Evolutionary conservation across 2,797 vertebrate species (phyloP).

Genomic region (Epinephelus coioides): DNA sequence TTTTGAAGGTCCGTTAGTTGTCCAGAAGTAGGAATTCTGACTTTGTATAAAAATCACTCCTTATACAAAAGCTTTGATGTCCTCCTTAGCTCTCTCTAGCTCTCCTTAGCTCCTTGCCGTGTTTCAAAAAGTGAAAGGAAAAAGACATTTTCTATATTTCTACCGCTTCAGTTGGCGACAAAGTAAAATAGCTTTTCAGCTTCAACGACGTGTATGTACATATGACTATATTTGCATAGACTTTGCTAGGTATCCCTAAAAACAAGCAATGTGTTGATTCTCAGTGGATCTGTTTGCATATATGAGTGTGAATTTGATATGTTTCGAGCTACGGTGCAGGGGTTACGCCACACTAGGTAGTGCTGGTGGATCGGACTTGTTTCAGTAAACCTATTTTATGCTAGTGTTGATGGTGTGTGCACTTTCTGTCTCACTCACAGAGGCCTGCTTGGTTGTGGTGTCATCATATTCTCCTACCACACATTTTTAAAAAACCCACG

Average conservation of each 20-base stretch:
- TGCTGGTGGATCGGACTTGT: slow-evolving; percentile 73
- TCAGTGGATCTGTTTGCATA: slow-evolving; percentile 89
- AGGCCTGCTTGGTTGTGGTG: slow-evolving; percentile 82
- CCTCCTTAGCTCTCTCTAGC: slow-evolving; percentile 80
- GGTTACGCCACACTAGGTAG: slow-evolving; percentile 59
- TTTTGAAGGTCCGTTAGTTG: slow-evolving; percentile 79
- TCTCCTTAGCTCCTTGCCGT: slow-evolving; percentile 79
- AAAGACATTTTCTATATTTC: slow-evolving; percentile 84
- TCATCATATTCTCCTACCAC: slow-evolving; percentile 78
- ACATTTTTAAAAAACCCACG: slow-evolving; percentile 53
- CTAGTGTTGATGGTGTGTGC: slow-evolving; percentile 83
- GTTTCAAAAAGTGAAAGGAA: slow-evolving; percentile 81
- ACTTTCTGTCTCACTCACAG: slow-evolving; percentile 81
- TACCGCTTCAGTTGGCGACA: slow-evolving; percentile 82
- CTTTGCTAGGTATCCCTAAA: slow-evolving; percentile 89
- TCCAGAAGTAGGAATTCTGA: slow-evolving; percentile 79
- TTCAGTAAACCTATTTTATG: slow-evolving; percentile 82
- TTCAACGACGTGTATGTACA: slow-evolving; percentile 84
- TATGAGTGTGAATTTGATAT: slow-evolving; percentile 86
- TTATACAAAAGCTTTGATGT: slow-evolving; percentile 84
- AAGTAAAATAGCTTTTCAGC: slow-evolving; percentile 82
- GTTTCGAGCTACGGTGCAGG: slow-evolving; percentile 77
- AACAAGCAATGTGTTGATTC: slow-evolving; percentile 88
- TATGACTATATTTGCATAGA: slow-evolving; percentile 89
- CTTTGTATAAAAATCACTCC: slow-evolving; percentile 83